Evolutionary conservation across 2,797 vertebrate species (phyloP).

Genomic region (Leptodactylus fallax): DNA sequence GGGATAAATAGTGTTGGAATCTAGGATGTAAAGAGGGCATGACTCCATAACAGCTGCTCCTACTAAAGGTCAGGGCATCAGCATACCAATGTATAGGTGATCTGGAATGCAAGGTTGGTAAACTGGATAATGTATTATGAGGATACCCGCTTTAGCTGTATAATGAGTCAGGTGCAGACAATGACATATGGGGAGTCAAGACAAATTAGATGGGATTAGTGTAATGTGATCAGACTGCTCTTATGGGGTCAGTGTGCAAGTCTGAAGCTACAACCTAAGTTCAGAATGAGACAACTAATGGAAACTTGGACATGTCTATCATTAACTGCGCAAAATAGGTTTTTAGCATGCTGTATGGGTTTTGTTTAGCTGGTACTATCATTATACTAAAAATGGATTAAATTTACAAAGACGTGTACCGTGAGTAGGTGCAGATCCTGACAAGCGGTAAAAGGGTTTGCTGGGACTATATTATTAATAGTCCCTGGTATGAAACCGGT

Average conservation of each 20-base stretch:
- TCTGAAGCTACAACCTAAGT: not conserved
- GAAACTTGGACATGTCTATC: not conserved
- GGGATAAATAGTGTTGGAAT: slow-evolving; percentile 59
- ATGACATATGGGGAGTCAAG: slow-evolving; percentile 64
- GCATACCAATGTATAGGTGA: not conserved
- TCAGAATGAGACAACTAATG: not conserved
- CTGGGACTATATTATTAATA: no score
- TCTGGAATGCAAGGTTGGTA: not conserved
- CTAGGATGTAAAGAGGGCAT: slow-evolving; percentile 57
- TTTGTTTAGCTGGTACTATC: no score
- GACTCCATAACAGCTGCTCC: slow-evolving; percentile 43
- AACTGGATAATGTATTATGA: not conserved
- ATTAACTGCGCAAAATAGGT: not conserved
- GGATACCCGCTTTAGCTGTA: not conserved
- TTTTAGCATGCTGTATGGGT: no score
- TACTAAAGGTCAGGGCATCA: slow-evolving; percentile 62
- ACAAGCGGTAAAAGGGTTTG: no score
- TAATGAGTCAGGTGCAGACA: slow-evolving; percentile 18
- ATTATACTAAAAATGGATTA: no score
- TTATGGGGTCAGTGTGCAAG: slow-evolving; percentile 40
- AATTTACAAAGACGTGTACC: no score
- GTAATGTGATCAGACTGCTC: slow-evolving; percentile 44
- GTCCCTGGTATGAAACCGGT: no score
- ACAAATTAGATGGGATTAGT: slow-evolving; percentile 63
- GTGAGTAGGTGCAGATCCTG: no score